Percentiles rank a stretch among this genome's conserved stretches.
These are phyloP conservation scores for Hirundo rustica DNA, from an alignment of 2,797 vertebrate genomes.

Conservation along the genomic window DNA sequence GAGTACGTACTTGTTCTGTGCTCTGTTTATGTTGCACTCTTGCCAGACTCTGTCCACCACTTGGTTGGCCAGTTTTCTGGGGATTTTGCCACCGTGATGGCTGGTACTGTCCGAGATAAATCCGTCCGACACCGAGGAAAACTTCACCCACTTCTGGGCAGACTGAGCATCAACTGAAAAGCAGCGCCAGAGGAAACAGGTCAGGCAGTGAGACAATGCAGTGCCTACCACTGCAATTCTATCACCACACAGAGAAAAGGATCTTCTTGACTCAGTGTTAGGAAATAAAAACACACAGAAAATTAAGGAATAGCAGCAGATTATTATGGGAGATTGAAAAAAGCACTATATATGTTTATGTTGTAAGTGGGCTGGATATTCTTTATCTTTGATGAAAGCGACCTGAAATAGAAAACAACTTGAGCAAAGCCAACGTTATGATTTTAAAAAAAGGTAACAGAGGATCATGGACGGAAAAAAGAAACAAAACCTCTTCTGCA, in stretches of 20 bases:
- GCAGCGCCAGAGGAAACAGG: conserved; percentile 4
- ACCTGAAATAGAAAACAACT: background rate
- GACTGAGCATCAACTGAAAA: conserved; percentile 90
- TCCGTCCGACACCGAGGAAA: conserved; percentile 86
- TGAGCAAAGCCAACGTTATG: background rate
- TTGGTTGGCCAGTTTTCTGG: conserved; percentile 89
- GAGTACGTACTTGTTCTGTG: conserved; percentile 92
- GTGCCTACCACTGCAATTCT: background rate
- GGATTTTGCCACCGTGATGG: conserved; percentile 95
- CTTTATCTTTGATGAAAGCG: background rate
- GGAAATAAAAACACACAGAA: background rate
- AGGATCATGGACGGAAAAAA: background rate
- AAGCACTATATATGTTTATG: background rate
- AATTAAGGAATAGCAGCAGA: background rate
- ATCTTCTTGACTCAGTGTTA: background rate
- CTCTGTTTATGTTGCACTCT: conserved; percentile 97
- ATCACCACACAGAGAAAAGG: background rate
- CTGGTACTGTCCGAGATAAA: conserved; percentile 91
- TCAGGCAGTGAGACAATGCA: background rate
- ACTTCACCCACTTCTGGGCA: conserved; percentile 93
- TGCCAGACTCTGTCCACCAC: conserved; percentile 97
- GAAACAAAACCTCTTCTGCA: background rate
- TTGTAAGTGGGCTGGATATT: background rate
- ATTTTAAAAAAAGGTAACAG: background rate
- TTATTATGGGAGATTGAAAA: background rate